These are phyloP conservation scores for Chaetodon trifasciatus DNA, from an alignment of 2,797 vertebrate species.

Conservation along the genomic window DNA sequence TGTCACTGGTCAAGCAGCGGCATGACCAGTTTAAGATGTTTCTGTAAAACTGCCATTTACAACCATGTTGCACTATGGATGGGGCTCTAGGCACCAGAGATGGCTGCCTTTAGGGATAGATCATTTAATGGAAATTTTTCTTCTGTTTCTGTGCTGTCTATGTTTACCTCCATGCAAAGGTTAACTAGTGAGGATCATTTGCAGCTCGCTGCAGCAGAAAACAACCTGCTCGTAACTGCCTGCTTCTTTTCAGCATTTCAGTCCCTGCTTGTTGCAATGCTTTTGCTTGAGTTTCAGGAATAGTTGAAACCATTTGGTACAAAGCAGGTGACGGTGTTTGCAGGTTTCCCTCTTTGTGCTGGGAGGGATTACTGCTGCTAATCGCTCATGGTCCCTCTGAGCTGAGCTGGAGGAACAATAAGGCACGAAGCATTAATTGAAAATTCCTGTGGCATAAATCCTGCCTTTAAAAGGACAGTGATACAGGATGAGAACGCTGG, in stretches of 20 bases:
- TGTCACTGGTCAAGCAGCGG: conserved; percentile 42
- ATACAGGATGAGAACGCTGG: neutral
- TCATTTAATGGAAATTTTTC: neutral
- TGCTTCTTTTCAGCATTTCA: neutral
- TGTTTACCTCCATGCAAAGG: neutral
- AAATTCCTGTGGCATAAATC: conserved; percentile 78
- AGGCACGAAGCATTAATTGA: conserved; percentile 75
- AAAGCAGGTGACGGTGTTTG: conserved; percentile 54
- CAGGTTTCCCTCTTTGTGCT: conserved; percentile 64
- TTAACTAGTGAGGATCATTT: neutral
- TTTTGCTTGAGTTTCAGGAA: conserved; percentile 43
- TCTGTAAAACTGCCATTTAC: neutral
- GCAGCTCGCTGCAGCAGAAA: neutral
- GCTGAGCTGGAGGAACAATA: conserved; percentile 55
- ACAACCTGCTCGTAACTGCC: neutral
- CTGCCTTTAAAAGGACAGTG: conserved; percentile 39
- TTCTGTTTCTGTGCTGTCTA: neutral
- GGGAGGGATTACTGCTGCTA: conserved; percentile 73
- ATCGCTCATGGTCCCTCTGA: conserved; percentile 61
- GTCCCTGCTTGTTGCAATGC: conserved; percentile 5
- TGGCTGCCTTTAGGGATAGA: neutral
- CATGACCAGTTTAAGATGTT: conserved; percentile 29
- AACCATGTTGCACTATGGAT: neutral
- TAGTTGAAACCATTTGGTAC: conserved; percentile 50
- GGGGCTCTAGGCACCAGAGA: neutral